A percentile compares a stretch with the other conserved stretches of the same genome.
These are phyloP conservation scores for Geococcyx californianus DNA, from an alignment of 2,113 vertebrate genomes.

Conservation along the genomic window DNA sequence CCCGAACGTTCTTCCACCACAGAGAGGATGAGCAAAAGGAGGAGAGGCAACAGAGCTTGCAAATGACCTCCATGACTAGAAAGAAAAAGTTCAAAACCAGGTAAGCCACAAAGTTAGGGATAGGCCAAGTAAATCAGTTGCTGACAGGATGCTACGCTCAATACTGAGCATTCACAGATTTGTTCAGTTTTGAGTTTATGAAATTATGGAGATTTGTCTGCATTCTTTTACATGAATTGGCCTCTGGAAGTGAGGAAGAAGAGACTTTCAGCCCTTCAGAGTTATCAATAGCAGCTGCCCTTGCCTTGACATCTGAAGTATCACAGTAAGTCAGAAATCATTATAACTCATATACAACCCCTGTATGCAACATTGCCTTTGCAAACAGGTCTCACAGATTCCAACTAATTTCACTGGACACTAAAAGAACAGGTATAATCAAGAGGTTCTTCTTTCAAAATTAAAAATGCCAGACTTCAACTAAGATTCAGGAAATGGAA, in stretches of 20 bases:
- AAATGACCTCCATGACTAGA: conserved; percentile 67
- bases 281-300: conserved; percentile 75
- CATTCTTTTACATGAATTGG: not conserved
- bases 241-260: conserved; percentile 74
- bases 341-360: fast-evolving
- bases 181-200: not conserved
- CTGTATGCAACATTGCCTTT: not conserved
- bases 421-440: not conserved
- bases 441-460: not conserved
- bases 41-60: conserved; percentile 68
- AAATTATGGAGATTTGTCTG: not conserved
- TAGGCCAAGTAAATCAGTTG: not conserved
- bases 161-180: not conserved
- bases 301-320: conserved; percentile 66
- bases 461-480: not conserved
- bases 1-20: conserved; percentile 56
- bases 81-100: conserved; percentile 76
- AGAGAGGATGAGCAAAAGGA: conserved; percentile 74
- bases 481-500: not conserved
- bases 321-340: conserved; percentile 55
- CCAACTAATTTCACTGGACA: not conserved
- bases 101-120: conserved; percentile 1
- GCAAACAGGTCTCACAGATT: not conserved
- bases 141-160: not conserved
- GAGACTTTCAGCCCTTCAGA: conserved; percentile 70